phyloP scores from a whole-genome alignment of 2,888 invertebrate species.

The Agriopis marginaria region DNA sequence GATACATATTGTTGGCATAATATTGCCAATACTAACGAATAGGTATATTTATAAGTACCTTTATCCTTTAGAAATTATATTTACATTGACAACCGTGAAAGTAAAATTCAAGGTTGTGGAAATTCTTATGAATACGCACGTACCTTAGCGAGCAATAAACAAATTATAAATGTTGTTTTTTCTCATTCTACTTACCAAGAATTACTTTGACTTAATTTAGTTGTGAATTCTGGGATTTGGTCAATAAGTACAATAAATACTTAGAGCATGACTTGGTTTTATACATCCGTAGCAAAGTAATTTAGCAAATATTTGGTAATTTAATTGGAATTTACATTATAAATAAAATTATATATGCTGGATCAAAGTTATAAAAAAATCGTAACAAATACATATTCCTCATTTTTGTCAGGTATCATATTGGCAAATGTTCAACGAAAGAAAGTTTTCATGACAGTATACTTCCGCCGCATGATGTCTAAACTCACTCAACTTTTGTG shows the following conservation, averaged over 20 bases:
- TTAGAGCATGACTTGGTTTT: neutral
- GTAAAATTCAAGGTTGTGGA: conserved; percentile 37
- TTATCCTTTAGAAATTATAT: conserved; percentile 48
- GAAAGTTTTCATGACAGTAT: conserved; percentile 24
- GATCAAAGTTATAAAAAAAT: neutral
- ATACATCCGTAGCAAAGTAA: neutral
- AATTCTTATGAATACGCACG: neutral
- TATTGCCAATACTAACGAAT: conserved; percentile 14
- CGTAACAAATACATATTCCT: conserved; percentile 46
- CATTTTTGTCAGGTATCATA: conserved; percentile 60
- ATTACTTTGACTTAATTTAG: neutral
- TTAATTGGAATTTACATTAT: neutral
- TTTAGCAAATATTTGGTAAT: neutral
- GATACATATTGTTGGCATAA: conserved; percentile 7
- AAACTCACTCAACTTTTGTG: neutral
- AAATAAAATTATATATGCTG: neutral
- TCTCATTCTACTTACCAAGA: neutral
- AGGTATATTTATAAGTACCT: conserved; percentile 11
- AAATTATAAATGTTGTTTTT: conserved; percentile 11
- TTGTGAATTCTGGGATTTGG: neutral
- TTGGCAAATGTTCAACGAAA: conserved; percentile 63
- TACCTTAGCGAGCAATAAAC: conserved; percentile 8
- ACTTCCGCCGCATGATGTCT: conserved; percentile 48
- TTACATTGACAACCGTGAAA: conserved; percentile 48
- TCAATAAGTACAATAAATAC: neutral